Conservation (phyloP, 2,797 vertebrate species). For the Hydrolagus colliei region DNA sequence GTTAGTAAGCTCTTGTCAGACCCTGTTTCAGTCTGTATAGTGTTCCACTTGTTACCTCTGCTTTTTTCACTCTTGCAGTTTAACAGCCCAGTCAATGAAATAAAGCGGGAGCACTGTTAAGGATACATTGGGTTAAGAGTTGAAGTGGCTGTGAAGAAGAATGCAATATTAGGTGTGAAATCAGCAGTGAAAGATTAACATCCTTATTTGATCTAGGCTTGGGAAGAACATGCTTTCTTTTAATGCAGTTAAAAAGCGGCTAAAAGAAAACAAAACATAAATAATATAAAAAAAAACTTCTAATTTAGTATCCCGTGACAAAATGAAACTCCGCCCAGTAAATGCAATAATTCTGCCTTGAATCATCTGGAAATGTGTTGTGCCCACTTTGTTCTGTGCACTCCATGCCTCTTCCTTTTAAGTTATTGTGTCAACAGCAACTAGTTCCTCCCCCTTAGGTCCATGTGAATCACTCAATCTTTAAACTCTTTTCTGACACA, state of each 20-base stretch:
- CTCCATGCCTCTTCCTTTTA: constrained; percentile 28
- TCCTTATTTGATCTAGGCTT: constrained; percentile 29
- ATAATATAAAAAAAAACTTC: constrained; percentile 24
- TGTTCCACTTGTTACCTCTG: background rate
- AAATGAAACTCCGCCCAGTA: constrained; percentile 30
- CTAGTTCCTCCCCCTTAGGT: constrained; percentile 23
- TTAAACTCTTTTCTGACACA: background rate
- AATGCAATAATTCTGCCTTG: constrained; percentile 28
- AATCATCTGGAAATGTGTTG: constrained; percentile 25
- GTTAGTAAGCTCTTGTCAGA: constrained; percentile 18
- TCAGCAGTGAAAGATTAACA: constrained; percentile 30
- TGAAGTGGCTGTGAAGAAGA: constrained; percentile 13
- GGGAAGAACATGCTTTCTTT: constrained; percentile 19
- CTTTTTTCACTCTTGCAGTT: background rate
- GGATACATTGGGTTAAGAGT: constrained; percentile 15
- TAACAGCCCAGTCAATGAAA: constrained; percentile 25
- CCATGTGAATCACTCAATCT: constrained; percentile 19
- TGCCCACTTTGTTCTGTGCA: constrained; percentile 25
- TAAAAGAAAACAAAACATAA: constrained; percentile 27
- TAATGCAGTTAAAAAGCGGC: constrained; percentile 19
- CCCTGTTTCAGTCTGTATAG: constrained; percentile 16
- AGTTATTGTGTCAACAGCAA: constrained; percentile 29
- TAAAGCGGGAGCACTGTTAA: constrained; percentile 15
- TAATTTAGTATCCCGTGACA: constrained; percentile 14
- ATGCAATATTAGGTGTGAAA: constrained; percentile 27